Evolutionary conservation across 2,797 vertebrate species (phyloP).

Genomic region (Sebastolobus altivelis): DNA sequence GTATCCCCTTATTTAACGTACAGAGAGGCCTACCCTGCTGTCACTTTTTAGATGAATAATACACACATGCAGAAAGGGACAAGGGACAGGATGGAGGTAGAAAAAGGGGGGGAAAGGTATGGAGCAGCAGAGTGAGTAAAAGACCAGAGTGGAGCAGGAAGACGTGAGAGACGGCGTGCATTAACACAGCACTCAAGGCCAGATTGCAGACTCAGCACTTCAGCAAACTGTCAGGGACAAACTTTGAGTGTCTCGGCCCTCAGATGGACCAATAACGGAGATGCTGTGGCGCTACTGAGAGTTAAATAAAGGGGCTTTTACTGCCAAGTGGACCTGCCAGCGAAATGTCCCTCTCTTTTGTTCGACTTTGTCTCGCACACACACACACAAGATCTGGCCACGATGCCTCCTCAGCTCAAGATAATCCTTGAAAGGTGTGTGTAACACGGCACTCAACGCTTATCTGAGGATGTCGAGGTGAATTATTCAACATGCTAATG

Average conservation of each 20-base stretch:
- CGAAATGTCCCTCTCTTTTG: constrained; percentile 62
- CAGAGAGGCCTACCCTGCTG: constrained; percentile 69
- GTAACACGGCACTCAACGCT: constrained; percentile 52
- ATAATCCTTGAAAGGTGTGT: constrained; percentile 70
- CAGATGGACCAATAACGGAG: constrained; percentile 60
- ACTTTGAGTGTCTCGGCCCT: constrained; percentile 73
- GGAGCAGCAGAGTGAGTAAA: constrained; percentile 52
- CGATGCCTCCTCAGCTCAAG: constrained; percentile 25
- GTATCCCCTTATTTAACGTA: constrained; percentile 79
- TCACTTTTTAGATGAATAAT: constrained; percentile 88
- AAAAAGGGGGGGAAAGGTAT: constrained; percentile 49
- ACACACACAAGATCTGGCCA: constrained; percentile 22
- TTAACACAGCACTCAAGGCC: constrained; percentile 83
- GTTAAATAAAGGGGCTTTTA: constrained; percentile 81
- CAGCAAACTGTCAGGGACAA: constrained; percentile 79
- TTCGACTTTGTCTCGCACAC: constrained; percentile 25
- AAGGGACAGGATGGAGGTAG: constrained; percentile 68
- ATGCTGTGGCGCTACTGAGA: constrained; percentile 35
- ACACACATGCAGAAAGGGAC: constrained; percentile 74
- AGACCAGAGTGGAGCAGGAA: constrained; percentile 51
- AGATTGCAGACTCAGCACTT: constrained; percentile 84
- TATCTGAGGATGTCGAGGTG: constrained; percentile 52
- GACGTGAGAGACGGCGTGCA: constrained; percentile 70
- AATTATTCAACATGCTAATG: constrained; percentile 77
- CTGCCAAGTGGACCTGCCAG: constrained; percentile 51